A percentile compares a stretch with the other conserved stretches of the same genome.
phyloP scores from a whole-genome alignment of 2,888 invertebrate genomes.

The Drosophila kanekoi region DNA sequence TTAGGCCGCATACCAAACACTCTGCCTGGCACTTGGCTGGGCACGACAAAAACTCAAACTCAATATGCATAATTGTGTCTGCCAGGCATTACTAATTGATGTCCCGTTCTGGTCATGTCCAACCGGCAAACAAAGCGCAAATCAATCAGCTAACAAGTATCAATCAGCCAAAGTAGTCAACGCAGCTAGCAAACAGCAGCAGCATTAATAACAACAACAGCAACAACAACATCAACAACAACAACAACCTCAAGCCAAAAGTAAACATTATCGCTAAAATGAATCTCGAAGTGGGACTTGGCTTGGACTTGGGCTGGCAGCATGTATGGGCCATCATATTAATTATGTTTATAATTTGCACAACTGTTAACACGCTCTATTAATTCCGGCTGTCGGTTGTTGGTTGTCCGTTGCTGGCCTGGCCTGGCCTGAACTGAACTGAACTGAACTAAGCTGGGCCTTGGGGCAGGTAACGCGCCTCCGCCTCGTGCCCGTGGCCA shows the following conservation, averaged over 20 bases:
- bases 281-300: constrained; percentile 59
- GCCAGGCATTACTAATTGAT: constrained; percentile 79
- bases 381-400: constrained; percentile 66
- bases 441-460: constrained; percentile 24
- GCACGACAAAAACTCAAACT: constrained; percentile 26
- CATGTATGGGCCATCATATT: constrained; percentile 72
- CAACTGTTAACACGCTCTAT: constrained; percentile 83
- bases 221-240: constrained; percentile 2
- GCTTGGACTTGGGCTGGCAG: constrained; percentile 30
- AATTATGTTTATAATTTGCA: constrained; percentile 82
- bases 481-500: constrained; percentile 47
- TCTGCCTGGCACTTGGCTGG: constrained; percentile 13
- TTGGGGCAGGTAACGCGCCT: constrained; percentile 44
- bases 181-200: constrained; percentile 27
- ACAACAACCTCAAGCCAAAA: constrained; percentile 70
- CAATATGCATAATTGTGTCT: constrained; percentile 77
- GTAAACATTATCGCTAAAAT: constrained; percentile 75
- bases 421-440: too few relatives aligned
- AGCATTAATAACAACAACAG: constrained; percentile 5
- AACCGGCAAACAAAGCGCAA: constrained; percentile 77
- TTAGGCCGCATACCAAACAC: constrained; percentile 28
- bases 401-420: constrained; percentile 4
- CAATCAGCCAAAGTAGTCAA: constrained; percentile 46
- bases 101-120: constrained; percentile 70
- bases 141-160: constrained; percentile 75